Evolutionary conservation across 1,140 invertebrate species (phyloP), one percentile per base, ranked within the genome.

Genomic region (Drosophila burlai): DNA sequence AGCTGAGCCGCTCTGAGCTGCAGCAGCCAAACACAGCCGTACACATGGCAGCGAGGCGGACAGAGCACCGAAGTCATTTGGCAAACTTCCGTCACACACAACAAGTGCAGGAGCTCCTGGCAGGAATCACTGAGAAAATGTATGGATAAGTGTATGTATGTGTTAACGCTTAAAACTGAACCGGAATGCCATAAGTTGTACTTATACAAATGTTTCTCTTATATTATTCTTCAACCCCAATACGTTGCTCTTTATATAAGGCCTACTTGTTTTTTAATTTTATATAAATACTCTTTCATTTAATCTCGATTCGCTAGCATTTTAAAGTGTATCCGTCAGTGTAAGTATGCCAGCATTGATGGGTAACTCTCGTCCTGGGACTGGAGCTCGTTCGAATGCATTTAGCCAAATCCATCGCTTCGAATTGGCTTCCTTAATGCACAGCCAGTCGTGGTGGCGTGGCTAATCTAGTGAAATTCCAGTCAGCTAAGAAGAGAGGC

Each of bases 1-100:
- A 61, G 84, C 84, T 87, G 73, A 87, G 84, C 86, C 81, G 57
- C 43, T 54, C 64, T 89, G 77, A 89, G 83, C 84, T 84, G 80
- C 61, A 68, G 76, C 76, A 75, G 68, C 38, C 80, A 83, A 73
- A 72, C 66, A 65, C 54, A 26, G 46, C 49, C 62, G 63, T 38
- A 59, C 68, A 82, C 73, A 75, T 47, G 58, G 52, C 63, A 60
- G 54, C 40, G 64, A 58, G 65, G 24, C 61, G 64, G 61, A 46
- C 46, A 21, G 47, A 58, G 49, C 10, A 15, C 15, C 40, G 57
- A 26, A 60, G 58, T 49, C 75, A 65, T 59, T 57, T 76, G 73
- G 49, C 59, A 62, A 47, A 80, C 62, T 65, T 76, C 72, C 61
- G 54, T 21, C 38, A 40, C n/a, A 42, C 15, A 42, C 40, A 69